Percentiles rank a stretch among this genome's conserved stretches.
These are phyloP conservation scores for Lophius piscatorius DNA, from an alignment of 2,113 vertebrate genomes.

Conservation along the genomic window DNA sequence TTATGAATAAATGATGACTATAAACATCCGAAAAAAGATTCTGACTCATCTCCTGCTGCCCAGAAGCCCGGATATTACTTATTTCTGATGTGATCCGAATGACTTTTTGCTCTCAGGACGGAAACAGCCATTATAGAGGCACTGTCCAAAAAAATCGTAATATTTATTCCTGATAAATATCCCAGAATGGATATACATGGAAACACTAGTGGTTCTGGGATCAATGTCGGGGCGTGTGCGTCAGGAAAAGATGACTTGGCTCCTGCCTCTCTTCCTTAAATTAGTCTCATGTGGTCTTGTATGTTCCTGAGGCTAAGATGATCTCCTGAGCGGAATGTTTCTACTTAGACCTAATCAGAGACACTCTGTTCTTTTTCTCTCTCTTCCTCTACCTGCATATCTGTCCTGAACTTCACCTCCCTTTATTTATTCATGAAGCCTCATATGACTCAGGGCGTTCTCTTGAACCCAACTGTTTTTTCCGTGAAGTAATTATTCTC, in stretches of 20 bases:
- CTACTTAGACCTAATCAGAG: conserved; percentile 39
- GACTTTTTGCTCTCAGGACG: neutral
- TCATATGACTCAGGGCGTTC: conserved; percentile 6
- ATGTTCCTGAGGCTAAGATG: conserved; percentile 29
- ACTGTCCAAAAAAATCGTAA: neutral
- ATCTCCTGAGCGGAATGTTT: conserved; percentile 27
- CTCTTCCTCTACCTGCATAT: neutral
- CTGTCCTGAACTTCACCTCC: conserved; percentile 13
- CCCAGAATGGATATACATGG: neutral
- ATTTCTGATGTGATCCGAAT: too few relatives aligned
- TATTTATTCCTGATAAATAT: neutral
- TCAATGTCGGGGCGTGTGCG: conserved; percentile 6
- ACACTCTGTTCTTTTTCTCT: conserved; percentile 35
- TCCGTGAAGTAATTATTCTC: neutral
- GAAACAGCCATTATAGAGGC: neutral
- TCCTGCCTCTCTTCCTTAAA: conserved; percentile 28
- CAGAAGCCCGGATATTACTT: too few relatives aligned
- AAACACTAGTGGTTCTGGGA: conserved; percentile 8
- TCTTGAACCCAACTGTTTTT: conserved; percentile 1
- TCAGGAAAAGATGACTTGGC: conserved; percentile 30
- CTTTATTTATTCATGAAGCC: neutral
- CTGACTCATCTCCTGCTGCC: too few relatives aligned
- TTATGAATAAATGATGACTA: too few relatives aligned
- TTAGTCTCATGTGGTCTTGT: conserved; percentile 49
- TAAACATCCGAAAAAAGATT: too few relatives aligned